Percentiles rank a stretch among this genome's conserved stretches.
Evolutionary conservation across 1,140 invertebrate species (phyloP).

Genomic region (Hypothenemus hampei): DNA sequence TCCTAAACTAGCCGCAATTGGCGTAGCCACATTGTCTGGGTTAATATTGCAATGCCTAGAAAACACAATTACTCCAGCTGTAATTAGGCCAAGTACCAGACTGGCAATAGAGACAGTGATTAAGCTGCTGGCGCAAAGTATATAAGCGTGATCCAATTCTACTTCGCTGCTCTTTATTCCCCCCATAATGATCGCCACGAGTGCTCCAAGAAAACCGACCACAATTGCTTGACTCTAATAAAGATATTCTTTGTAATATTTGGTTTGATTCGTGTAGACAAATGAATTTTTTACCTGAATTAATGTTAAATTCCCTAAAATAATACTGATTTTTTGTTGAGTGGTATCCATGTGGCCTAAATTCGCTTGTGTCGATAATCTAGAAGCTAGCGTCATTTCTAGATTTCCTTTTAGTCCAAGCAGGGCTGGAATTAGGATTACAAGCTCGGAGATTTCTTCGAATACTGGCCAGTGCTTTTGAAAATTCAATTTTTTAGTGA

Average conservation of each 20-base stretch:
- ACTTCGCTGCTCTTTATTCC: constrained; percentile 77
- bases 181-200: constrained; percentile 80
- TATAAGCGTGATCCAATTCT: constrained; percentile 74
- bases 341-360: constrained; percentile 68
- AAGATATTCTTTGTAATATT: constrained; percentile 17
- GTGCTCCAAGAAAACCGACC: constrained; percentile 84
- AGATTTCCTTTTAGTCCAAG: constrained; percentile 94
- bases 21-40: constrained; percentile 87
- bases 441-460: constrained; percentile 77
- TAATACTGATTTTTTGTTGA: constrained; percentile 65
- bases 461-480: constrained; percentile 90
- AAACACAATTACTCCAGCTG: constrained; percentile 73
- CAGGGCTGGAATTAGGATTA: constrained; percentile 89
- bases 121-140: constrained; percentile 84
- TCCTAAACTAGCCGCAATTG: constrained; percentile 82
- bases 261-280: constrained; percentile 31
- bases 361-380: constrained; percentile 87
- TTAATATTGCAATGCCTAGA: constrained; percentile 75
- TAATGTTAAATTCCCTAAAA: constrained; percentile 63
- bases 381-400: constrained; percentile 94
- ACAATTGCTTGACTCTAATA: constrained; percentile 75
- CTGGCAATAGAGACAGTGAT: constrained; percentile 88
- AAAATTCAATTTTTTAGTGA: too few relatives aligned
- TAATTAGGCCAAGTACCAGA: constrained; percentile 70
- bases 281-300: constrained; percentile 12